Evolutionary conservation across 2,888 invertebrate species (phyloP).

Genomic region (Drosophila anomelani): DNA sequence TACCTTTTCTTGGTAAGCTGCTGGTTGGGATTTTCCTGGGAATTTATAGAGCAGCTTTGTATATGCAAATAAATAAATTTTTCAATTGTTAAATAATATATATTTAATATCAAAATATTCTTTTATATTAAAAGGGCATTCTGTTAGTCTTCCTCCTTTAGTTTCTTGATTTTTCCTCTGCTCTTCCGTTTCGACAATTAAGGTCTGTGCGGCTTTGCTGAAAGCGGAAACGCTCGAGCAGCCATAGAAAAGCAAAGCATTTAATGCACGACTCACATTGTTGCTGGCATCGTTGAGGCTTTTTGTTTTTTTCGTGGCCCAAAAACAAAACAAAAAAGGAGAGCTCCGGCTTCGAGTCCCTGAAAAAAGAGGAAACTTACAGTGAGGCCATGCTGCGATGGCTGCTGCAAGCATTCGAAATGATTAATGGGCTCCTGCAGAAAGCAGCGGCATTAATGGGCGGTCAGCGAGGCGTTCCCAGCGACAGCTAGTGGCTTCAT

Average conservation of each 20-base stretch:
- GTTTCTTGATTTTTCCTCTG: slow-evolving; percentile 1
- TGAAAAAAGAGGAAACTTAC: slow-evolving; percentile 12
- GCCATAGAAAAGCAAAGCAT: slow-evolving; percentile 60
- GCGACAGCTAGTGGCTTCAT: slow-evolving; percentile 50
- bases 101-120: not conserved
- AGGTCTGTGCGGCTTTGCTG: slow-evolving; percentile 34
- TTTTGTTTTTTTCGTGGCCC: slow-evolving; percentile 36
- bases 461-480: slow-evolving; percentile 55
- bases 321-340: slow-evolving; percentile 8
- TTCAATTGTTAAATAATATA: not conserved
- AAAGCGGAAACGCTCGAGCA: slow-evolving; percentile 57
- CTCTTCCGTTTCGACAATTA: slow-evolving; percentile 49
- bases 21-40: rapidly evolving
- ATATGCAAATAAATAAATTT: not conserved
- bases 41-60: not conserved
- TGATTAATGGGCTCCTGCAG: slow-evolving; percentile 67
- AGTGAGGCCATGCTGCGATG: slow-evolving; percentile 38
- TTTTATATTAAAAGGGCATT: slow-evolving; percentile 30
- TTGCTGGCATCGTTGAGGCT: slow-evolving; percentile 30
- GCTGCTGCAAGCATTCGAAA: slow-evolving; percentile 65
- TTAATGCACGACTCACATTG: slow-evolving; percentile 64
- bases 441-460: slow-evolving; percentile 64
- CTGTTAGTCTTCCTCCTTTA: slow-evolving; percentile 1
- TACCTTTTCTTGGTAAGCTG: not conserved
- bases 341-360: not conserved